These are phyloP conservation scores for Rotaria macrura DNA, from an alignment of 2,888 invertebrate species.

Conservation along the genomic window DNA sequence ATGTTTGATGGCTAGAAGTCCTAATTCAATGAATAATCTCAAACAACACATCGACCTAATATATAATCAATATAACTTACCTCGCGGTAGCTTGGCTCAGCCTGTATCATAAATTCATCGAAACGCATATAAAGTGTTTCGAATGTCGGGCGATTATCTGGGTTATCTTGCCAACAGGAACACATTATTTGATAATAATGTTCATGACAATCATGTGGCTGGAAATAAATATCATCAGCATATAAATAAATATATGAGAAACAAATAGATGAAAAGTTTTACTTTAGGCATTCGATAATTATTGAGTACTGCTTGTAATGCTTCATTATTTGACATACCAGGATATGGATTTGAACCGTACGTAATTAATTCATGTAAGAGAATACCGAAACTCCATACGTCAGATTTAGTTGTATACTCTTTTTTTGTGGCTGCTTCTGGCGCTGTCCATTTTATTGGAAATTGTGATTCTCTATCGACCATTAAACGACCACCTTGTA, in stretches of 20 bases:
- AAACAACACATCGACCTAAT: not conserved
- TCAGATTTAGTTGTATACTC: constrained; percentile 34
- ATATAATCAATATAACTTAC: not conserved
- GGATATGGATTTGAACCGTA: constrained; percentile 33
- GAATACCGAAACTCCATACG: constrained; percentile 33
- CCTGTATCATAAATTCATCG: constrained; percentile 32
- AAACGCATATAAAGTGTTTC: constrained; percentile 33
- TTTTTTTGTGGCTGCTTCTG: constrained; percentile 69
- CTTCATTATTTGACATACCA: constrained; percentile 33
- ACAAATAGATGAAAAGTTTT: not conserved
- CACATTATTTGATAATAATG: constrained; percentile 30
- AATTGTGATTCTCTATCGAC: constrained; percentile 59
- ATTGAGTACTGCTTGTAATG: constrained; percentile 28
- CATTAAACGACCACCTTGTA: constrained; percentile 59
- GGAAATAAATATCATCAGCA: no score
- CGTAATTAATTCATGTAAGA: constrained; percentile 32
- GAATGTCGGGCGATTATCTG: constrained; percentile 32
- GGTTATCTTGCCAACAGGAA: constrained; percentile 32
- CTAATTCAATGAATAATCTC: not conserved
- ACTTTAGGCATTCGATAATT: constrained; percentile 31
- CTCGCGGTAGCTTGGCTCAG: constrained; percentile 31
- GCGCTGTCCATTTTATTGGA: constrained; percentile 34
- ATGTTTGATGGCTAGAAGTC: no score
- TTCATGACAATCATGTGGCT: constrained; percentile 26
- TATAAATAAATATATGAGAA: not conserved